phyloP scores from a whole-genome alignment of 1,140 invertebrate genomes.

The Zaprionus taronus region DNA sequence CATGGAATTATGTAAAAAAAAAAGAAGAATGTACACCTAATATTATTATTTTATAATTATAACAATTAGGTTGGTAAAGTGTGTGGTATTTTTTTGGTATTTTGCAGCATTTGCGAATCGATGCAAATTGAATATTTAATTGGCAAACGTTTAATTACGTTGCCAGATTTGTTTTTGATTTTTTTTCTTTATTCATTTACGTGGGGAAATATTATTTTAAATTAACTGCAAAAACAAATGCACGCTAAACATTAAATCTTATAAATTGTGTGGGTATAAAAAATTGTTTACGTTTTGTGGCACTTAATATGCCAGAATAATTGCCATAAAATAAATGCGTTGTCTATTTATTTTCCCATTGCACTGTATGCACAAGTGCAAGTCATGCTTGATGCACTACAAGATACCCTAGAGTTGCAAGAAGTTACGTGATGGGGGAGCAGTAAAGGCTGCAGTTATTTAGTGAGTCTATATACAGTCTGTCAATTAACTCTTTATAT shows the following conservation, averaged over 20 bases:
- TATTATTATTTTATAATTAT: conserved; percentile 16
- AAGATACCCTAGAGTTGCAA: background rate
- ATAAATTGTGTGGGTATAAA: conserved; percentile 5
- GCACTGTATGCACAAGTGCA: conserved; percentile 7
- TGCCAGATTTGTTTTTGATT: background rate
- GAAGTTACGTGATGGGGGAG: too few relatives aligned
- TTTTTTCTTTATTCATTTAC: background rate
- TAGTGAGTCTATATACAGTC: too few relatives aligned
- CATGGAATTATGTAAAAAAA: conserved; percentile 17
- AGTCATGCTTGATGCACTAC: background rate
- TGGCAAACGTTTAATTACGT: conserved; percentile 2
- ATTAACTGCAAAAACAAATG: conserved; percentile 7
- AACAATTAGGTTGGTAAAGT: background rate
- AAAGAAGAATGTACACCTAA: background rate
- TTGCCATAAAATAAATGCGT: conserved; percentile 26
- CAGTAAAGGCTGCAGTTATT: background rate
- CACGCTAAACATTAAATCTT: conserved; percentile 17
- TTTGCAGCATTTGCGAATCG: background rate
- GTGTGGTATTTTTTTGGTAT: conserved; percentile 7
- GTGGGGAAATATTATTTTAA: background rate
- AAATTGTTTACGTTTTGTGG: conserved; percentile 11
- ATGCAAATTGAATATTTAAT: conserved; percentile 6
- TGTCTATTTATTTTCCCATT: conserved; percentile 32
- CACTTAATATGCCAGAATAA: conserved; percentile 39
- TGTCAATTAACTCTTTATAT: too few relatives aligned